Percentiles rank a stretch among this genome's conserved stretches.
phyloP scores from a whole-genome alignment of 2,888 invertebrate species.

The Cylloceria caligata region DNA sequence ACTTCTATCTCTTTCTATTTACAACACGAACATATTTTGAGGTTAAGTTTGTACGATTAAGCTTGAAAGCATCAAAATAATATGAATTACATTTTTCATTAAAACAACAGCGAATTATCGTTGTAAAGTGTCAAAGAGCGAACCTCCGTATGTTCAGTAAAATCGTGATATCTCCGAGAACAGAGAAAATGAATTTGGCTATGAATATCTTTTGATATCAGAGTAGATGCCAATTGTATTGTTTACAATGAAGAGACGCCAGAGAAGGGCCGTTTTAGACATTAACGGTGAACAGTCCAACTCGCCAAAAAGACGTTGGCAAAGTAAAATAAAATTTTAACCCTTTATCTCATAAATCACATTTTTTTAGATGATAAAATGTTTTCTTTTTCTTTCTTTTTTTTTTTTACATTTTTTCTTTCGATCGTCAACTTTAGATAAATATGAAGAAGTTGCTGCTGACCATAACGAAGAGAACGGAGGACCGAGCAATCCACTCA shows the following conservation, averaged over 20 bases:
- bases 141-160: not conserved
- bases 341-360: not conserved
- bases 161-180: not conserved
- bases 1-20: not conserved
- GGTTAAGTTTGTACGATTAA: not conserved
- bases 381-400: too few relatives aligned
- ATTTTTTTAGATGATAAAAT: too few relatives aligned
- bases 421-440: conserved; percentile 67
- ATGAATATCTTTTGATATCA: conserved; percentile 34
- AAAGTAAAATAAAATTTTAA: conserved; percentile 71
- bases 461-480: conserved; percentile 76
- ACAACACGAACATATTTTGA: not conserved
- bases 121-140: not conserved
- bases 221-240: conserved; percentile 37
- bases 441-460: conserved; percentile 72
- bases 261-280: conserved; percentile 79
- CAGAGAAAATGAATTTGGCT: not conserved
- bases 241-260: conserved; percentile 78
- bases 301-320: conserved; percentile 76
- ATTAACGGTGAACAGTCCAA: conserved; percentile 78
- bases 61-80: not conserved
- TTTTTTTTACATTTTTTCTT: not conserved
- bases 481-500: conserved; percentile 78
- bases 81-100: not conserved
- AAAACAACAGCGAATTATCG: not conserved